Conservation (phyloP, 2,797 vertebrate species). For the Alcedo quadribrachys region DNA sequence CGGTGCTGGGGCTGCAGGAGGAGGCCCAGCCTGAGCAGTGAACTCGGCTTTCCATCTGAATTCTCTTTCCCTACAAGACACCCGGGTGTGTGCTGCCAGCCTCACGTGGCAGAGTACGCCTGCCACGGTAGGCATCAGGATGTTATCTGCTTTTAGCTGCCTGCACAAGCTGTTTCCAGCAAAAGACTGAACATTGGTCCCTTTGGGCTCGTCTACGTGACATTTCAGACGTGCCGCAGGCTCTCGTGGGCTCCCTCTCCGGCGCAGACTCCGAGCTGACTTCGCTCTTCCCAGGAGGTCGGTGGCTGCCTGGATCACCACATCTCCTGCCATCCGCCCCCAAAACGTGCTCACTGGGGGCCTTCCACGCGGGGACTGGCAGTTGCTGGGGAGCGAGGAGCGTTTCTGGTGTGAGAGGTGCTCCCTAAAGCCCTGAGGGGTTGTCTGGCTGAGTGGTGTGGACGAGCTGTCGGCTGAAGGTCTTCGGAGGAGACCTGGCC, state of each 20-base stretch:
- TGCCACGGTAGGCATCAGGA: not conserved
- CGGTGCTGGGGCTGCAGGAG: not conserved
- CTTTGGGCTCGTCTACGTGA: not conserved
- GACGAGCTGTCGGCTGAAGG: accelerated
- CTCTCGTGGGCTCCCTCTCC: not conserved
- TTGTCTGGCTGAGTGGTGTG: accelerated
- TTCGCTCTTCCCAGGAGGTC: not conserved
- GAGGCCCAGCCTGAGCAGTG: not conserved
- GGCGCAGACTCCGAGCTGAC: not conserved
- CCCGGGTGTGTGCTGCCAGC: not conserved
- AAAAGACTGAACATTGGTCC: not conserved
- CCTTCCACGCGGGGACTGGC: accelerated
- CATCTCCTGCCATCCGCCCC: not conserved
- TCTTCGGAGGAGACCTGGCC: accelerated
- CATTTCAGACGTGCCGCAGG: not conserved
- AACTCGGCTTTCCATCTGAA: not conserved
- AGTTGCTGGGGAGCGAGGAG: accelerated
- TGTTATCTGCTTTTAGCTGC: not conserved
- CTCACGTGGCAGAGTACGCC: accelerated
- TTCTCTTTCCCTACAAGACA: not conserved
- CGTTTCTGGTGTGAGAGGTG: accelerated
- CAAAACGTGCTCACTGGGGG: too few species aligned
- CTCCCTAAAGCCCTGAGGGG: not conserved
- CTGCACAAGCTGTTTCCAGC: not conserved
- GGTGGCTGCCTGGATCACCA: accelerated